These are phyloP conservation scores for Acleris cristana DNA, from an alignment of 2,888 invertebrate genomes.

Conservation along the genomic window DNA sequence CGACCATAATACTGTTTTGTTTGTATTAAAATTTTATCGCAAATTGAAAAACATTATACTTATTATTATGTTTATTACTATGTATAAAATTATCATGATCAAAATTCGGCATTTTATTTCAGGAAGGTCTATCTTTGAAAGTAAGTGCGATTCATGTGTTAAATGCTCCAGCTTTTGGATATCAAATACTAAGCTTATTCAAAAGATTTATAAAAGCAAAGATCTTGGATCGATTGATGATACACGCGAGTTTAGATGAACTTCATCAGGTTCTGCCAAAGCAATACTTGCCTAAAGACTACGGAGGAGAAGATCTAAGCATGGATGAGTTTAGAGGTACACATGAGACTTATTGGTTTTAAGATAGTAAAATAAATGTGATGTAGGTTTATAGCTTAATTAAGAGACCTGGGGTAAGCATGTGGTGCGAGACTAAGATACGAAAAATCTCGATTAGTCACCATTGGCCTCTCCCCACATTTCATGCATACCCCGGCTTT, in stretches of 20 bases:
- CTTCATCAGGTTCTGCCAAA: constrained; percentile 61
- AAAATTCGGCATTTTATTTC: constrained; percentile 44
- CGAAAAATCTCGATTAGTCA: no score
- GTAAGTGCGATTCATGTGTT: constrained; percentile 71
- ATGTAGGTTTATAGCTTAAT: no score
- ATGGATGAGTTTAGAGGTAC: constrained; percentile 66
- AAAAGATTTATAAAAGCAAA: constrained; percentile 71
- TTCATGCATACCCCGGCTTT: no score
- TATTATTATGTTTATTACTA: no score
- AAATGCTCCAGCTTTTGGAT: constrained; percentile 62
- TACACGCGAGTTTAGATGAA: constrained; percentile 60
- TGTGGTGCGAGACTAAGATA: no score
- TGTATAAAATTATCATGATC: no score
- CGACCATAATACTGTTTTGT: no score
- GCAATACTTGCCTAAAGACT: constrained; percentile 63
- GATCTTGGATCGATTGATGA: constrained; percentile 62
- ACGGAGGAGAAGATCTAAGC: constrained; percentile 62
- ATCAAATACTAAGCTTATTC: constrained; percentile 61
- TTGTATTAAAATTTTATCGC: no score
- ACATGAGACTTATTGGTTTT: constrained; percentile 3
- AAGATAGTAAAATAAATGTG: background rate
- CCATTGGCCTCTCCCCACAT: no score
- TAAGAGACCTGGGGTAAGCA: no score
- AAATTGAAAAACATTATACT: no score
- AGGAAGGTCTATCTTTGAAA: constrained; percentile 75